Evolutionary conservation across 2,797 vertebrate species (phyloP).

Genomic region (Peromyscus nudipes): DNA sequence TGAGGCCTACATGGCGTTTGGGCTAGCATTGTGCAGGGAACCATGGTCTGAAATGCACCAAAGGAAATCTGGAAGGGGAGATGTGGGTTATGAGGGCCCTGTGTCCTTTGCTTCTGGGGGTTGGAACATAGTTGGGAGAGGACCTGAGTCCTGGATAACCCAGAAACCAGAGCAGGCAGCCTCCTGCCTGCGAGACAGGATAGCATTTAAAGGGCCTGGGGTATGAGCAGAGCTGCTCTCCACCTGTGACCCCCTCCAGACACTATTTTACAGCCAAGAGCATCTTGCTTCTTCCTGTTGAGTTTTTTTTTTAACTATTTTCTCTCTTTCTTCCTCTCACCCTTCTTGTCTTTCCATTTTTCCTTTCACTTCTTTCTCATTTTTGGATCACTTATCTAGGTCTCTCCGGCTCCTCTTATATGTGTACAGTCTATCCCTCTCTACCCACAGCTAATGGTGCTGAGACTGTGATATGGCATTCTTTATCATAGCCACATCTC

Average conservation of each 20-base stretch:
- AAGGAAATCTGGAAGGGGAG: neutral
- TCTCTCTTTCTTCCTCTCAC: neutral
- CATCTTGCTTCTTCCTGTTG: neutral
- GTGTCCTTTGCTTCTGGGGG: neutral
- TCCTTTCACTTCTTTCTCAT: neutral
- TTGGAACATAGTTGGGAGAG: neutral
- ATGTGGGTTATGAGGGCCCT: neutral
- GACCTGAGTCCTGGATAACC: neutral
- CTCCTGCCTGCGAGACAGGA: neutral
- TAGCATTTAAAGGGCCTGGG: neutral
- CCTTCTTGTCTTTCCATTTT: neutral
- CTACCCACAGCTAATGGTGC: neutral
- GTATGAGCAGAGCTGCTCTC: neutral
- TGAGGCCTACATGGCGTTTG: neutral
- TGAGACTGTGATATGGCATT: neutral
- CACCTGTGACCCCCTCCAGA: neutral
- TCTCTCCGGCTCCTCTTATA: neutral
- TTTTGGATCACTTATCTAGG: conserved; percentile 7
- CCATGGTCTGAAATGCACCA: neutral
- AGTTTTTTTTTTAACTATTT: neutral
- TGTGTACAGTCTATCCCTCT: neutral
- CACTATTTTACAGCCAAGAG: neutral
- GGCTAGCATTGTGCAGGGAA: neutral
- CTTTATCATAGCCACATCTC: neutral
- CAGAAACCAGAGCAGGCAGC: neutral